Base-by-base conservation (phyloP, 1,140 invertebrate genomes). In the Zaprionus kolodkinae region DNA sequence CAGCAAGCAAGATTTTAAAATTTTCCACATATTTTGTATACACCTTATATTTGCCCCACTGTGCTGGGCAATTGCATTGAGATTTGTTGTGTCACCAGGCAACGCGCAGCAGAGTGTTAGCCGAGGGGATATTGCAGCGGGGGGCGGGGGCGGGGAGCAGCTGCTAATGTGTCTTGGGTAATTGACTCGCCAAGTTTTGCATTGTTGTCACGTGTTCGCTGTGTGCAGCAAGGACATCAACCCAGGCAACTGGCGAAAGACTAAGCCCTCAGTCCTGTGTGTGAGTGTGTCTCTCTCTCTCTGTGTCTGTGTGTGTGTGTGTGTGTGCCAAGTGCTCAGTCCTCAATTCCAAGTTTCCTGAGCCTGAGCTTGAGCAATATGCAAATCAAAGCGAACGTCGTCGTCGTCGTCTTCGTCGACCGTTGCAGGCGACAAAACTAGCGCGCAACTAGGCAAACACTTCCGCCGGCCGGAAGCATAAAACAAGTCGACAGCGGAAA, bases 401-500 rank as follows among this genome's bases (percentile, higher is more conserved):
- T 76, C 81, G 63, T 64, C 38, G 57, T 84, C 75, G 27, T 30
- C 61, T 52, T 62, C 27, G 66, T 64, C 64, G 65, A 62, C 54
- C 50, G 65, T 81, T 72, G 76, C 61, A 89, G 85, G 84, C 84
- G 84, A 88, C 84, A 88, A 89, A 89, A 84, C 84, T 89, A 89
- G 83, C 84, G 85, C 85, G 85, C 84, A 89, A 89, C 85, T 88
- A 89, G 79, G 83, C 88, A 90, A 90, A 91, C 81, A 91, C 87
- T 91, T 91, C 87, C 85, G 85, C 57, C 81, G 74, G 83, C 83
- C 87, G 88, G 88, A 91, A 84, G 84, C 88, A 88, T 91, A 81
- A 91, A 91, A 91, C 87, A 91, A 91, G 78, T 91, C 87, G 84
- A 87, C 87, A 81, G 71, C 87, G 87, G 87, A 91, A 87, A 83